phyloP scores from a whole-genome alignment of 2,113 vertebrate species.

The Gambusia holbrooki region DNA sequence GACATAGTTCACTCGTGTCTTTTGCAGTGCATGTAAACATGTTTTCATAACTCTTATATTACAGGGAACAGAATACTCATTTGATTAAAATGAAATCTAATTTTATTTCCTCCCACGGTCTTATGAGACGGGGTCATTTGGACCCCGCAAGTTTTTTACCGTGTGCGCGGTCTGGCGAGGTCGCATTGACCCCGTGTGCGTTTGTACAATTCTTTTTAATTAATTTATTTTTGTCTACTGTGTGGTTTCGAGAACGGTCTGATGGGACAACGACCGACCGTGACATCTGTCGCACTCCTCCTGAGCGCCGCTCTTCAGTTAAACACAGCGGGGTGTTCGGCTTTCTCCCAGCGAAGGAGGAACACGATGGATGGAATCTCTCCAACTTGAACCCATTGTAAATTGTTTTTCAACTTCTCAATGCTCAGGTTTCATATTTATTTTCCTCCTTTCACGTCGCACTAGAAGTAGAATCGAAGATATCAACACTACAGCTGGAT shows the following conservation, averaged over 20 bases:
- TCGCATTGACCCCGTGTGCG: too few relatives aligned
- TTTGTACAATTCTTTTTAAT: too few relatives aligned
- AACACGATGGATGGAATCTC: background rate
- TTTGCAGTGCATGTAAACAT: conserved; percentile 16
- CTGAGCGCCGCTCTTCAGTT: too few relatives aligned
- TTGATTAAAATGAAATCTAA: background rate
- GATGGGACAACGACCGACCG: too few relatives aligned
- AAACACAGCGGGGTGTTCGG: background rate
- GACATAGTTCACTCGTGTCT: background rate
- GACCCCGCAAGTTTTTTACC: too few relatives aligned
- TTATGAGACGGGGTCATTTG: too few relatives aligned
- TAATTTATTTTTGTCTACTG: too few relatives aligned
- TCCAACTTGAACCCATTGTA: background rate
- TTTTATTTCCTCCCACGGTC: background rate
- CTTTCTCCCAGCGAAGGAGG: background rate
- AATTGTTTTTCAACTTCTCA: background rate
- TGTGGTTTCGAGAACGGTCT: too few relatives aligned
- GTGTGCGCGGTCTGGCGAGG: too few relatives aligned
- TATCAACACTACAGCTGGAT: background rate
- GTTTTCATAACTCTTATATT: background rate
- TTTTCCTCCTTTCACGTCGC: background rate
- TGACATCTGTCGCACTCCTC: too few relatives aligned
- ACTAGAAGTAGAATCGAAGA: background rate
- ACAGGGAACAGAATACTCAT: background rate
- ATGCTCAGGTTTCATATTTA: background rate